Percentiles rank a stretch among this genome's conserved stretches.
phyloP scores from a whole-genome alignment of 2,113 vertebrate genomes.

The Heptranchias perlo region DNA sequence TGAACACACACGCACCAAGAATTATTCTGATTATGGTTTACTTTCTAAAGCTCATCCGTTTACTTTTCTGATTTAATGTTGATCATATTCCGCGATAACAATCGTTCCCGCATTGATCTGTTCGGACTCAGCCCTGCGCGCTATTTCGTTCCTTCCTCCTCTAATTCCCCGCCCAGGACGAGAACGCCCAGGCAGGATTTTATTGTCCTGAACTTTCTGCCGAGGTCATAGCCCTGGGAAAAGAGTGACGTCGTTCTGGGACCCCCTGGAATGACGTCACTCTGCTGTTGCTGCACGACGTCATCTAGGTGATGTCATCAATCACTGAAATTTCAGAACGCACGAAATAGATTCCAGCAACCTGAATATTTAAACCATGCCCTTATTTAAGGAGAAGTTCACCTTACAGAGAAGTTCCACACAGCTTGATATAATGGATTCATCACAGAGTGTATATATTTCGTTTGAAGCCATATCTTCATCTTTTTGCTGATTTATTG shows the following conservation, averaged over 20 bases:
- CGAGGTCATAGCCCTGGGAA: conserved; percentile 16
- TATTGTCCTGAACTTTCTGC: not conserved
- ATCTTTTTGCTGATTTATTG: not conserved
- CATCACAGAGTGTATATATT: not conserved
- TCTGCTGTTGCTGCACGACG: not conserved
- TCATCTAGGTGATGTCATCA: not conserved
- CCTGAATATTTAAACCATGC: not conserved
- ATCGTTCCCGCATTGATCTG: not conserved
- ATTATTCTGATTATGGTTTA: not conserved
- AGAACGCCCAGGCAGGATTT: not conserved
- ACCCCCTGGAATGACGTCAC: conserved; percentile 2
- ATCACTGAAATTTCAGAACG: not conserved
- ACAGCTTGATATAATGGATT: not conserved
- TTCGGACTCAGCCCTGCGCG: not conserved
- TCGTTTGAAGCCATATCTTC: not conserved
- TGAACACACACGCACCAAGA: not conserved
- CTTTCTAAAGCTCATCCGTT: not conserved
- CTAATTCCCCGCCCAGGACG: not conserved
- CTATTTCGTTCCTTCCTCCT: not conserved
- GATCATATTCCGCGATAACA: not conserved
- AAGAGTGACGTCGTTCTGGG: not conserved
- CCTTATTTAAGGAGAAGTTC: not conserved
- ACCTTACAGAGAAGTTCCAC: not conserved
- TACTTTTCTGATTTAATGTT: not conserved
- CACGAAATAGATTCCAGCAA: not conserved